Percentiles rank a stretch among this genome's conserved stretches.
Evolutionary conservation across 1,140 invertebrate genomes (phyloP).

Genomic region (Drosophila novamexicana): DNA sequence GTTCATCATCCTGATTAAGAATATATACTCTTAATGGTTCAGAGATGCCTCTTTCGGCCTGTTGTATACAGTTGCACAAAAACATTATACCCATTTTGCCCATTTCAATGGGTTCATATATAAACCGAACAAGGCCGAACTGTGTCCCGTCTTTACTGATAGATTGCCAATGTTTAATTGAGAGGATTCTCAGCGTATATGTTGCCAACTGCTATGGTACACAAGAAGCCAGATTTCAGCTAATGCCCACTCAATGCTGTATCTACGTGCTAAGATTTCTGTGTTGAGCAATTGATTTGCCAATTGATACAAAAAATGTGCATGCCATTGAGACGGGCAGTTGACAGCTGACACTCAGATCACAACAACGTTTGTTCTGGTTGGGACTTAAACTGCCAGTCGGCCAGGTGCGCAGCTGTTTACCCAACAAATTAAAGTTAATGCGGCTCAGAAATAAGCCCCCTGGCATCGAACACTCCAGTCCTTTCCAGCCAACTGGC

Average conservation of each 20-base stretch:
- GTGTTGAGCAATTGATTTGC: slow-evolving; percentile 49
- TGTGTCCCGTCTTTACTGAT: slow-evolving; percentile 8
- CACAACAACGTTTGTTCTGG: slow-evolving; percentile 9
- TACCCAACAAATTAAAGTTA: slow-evolving; percentile 77
- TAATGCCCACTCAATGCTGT: not conserved
- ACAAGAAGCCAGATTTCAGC: not conserved
- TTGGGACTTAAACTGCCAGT: slow-evolving; percentile 2
- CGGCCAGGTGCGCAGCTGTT: slow-evolving; percentile 62
- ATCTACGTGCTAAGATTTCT: slow-evolving; percentile 16
- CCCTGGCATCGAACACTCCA: slow-evolving; percentile 21
- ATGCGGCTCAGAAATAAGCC: slow-evolving; percentile 72
- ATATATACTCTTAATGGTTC: no score
- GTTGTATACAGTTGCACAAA: no score
- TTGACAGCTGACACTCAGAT: slow-evolving; percentile 40
- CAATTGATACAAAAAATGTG: slow-evolving; percentile 55
- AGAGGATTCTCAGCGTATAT: slow-evolving; percentile 17
- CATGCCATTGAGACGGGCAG: slow-evolving; percentile 37
- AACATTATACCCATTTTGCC: no score
- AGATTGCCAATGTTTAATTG: slow-evolving; percentile 22
- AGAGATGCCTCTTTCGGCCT: no score
- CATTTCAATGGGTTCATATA: no score
- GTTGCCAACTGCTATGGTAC: not conserved
- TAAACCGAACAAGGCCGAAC: not conserved
- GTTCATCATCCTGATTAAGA: no score
- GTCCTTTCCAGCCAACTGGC: slow-evolving; percentile 60